These are phyloP conservation scores for Danio choprae DNA, from an alignment of 2,797 vertebrate genomes.

Conservation along the genomic window DNA sequence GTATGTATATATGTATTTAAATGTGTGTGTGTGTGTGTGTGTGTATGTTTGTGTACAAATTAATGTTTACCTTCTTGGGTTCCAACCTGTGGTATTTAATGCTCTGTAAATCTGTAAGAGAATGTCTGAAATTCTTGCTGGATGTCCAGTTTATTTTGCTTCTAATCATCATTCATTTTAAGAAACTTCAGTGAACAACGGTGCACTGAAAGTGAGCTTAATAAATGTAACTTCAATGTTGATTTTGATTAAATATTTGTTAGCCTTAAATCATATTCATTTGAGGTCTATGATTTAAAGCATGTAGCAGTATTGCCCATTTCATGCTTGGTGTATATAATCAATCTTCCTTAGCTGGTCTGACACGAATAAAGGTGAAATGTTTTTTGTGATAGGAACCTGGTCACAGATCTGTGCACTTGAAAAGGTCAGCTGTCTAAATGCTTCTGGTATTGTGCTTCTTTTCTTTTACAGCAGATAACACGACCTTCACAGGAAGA, in stretches of 20 bases:
- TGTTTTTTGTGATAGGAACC: constrained; percentile 8
- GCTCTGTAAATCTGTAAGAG: no score
- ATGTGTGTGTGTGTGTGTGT: no score
- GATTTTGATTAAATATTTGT: neutral
- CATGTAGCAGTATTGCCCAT: neutral
- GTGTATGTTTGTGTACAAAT: no score
- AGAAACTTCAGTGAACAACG: neutral
- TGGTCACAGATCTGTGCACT: constrained; percentile 10
- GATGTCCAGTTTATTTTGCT: neutral
- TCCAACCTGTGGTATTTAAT: no score
- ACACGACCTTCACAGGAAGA: constrained; percentile 97
- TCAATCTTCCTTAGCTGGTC: neutral
- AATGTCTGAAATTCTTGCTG: neutral
- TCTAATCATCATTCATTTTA: neutral
- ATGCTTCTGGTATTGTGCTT: neutral
- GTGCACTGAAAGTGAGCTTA: neutral
- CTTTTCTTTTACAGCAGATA: constrained; percentile 84
- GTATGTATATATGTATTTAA: no score
- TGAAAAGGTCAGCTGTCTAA: constrained; percentile 24
- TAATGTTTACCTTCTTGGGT: no score
- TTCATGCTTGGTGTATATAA: neutral
- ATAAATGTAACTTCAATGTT: neutral
- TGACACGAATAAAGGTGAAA: constrained; percentile 12
- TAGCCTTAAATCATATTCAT: constrained; percentile 1
- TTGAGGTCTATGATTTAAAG: neutral